Percentiles rank a stretch among this genome's conserved stretches.
phyloP scores from a whole-genome alignment of 2,113 vertebrate species.

The Nerophis ophidion region DNA sequence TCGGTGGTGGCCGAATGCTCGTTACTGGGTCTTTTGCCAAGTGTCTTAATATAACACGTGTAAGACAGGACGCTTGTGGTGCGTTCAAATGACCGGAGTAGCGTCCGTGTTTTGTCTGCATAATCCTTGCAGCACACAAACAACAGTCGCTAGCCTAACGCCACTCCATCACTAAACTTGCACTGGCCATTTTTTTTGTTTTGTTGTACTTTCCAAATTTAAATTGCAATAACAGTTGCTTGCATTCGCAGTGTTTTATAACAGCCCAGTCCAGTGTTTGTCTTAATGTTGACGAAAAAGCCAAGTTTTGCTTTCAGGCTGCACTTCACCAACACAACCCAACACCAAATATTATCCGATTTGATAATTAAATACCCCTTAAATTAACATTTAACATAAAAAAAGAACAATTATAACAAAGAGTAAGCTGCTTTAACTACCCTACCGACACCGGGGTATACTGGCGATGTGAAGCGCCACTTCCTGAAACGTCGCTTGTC shows the following conservation, averaged over 20 bases:
- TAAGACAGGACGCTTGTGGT: too few species aligned
- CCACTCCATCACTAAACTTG: constrained; percentile 41
- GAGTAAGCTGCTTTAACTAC: neutral
- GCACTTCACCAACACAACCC: neutral
- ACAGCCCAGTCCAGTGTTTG: neutral
- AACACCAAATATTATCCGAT: neutral
- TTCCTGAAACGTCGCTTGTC: constrained; percentile 47
- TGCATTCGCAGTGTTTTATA: neutral
- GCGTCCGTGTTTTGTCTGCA: neutral
- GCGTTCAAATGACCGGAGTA: neutral
- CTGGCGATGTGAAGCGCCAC: constrained; percentile 1
- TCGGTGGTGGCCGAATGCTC: too few species aligned
- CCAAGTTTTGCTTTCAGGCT: neutral
- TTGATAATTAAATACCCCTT: neutral
- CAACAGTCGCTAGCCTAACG: constrained; percentile 23
- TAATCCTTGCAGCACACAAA: neutral
- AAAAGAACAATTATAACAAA: neutral
- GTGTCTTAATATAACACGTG: too few species aligned
- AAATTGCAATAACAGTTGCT: neutral
- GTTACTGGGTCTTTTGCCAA: too few species aligned
- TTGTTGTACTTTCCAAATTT: neutral
- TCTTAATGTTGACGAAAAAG: constrained; percentile 1
- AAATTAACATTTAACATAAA: neutral
- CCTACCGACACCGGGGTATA: neutral
- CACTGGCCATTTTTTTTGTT: neutral